Percentiles rank a stretch among this genome's conserved stretches.
These are phyloP conservation scores for Nemotelus pantherinus DNA, from an alignment of 2,888 invertebrate species.

Conservation along the genomic window DNA sequence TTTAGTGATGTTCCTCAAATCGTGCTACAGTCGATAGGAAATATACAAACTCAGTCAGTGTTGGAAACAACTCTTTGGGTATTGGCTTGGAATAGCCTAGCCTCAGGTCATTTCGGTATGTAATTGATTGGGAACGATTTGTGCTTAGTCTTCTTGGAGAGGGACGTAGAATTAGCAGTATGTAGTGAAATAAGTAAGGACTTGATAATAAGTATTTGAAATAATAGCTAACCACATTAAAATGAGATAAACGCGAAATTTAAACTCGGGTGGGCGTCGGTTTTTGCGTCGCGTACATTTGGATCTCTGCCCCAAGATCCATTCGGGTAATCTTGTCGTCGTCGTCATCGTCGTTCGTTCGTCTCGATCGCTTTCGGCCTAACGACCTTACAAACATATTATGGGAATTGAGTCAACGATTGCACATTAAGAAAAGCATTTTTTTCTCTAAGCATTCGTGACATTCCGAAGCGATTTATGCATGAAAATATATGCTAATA, in stretches of 20 bases:
- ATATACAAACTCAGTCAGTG: too few species aligned
- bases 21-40: too few species aligned
- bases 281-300: conserved; percentile 28
- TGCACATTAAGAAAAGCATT: background rate
- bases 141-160: background rate
- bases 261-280: conserved; percentile 58
- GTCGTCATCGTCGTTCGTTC: too few species aligned
- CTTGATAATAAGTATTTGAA: conserved; percentile 23
- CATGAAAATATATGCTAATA: too few species aligned
- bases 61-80: too few species aligned
- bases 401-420: background rate
- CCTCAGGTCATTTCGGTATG: background rate
- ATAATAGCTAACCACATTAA: conserved; percentile 23
- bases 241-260: conserved; percentile 23
- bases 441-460: background rate
- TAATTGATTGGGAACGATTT: background rate
- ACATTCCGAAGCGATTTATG: too few species aligned
- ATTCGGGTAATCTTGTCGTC: too few species aligned
- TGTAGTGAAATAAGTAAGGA: conserved; percentile 14
- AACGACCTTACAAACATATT: too few species aligned
- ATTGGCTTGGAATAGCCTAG: too few species aligned
- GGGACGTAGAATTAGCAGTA: background rate
- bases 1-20: too few species aligned
- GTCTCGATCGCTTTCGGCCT: too few species aligned
- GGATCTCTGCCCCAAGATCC: too few species aligned